Evolutionary conservation across 2,888 invertebrate genomes (phyloP).

Genomic region (Plebejus anna): DNA sequence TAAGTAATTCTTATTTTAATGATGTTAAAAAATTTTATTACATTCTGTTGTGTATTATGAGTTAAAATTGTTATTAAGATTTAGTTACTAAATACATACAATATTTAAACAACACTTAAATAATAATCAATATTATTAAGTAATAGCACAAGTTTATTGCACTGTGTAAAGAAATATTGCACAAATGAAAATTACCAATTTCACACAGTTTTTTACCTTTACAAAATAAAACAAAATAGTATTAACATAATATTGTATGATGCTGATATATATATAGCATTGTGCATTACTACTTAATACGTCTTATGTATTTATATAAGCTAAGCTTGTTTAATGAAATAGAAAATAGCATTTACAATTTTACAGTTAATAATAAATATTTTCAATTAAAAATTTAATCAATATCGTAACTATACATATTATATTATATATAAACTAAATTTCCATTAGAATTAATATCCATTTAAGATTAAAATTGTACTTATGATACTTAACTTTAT

Average conservation of each 20-base stretch:
- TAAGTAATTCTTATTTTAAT: background rate
- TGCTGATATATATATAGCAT: background rate
- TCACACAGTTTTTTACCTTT: slow-evolving; percentile 30
- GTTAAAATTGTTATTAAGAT: background rate
- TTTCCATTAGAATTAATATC: background rate
- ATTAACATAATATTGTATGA: background rate
- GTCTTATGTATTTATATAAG: background rate
- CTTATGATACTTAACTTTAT: slow-evolving; percentile 10
- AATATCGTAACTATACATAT: background rate
- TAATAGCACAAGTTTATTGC: slow-evolving; percentile 21
- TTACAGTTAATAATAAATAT: background rate
- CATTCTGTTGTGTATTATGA: background rate
- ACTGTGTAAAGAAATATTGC: slow-evolving; percentile 32
- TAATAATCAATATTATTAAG: slow-evolving; percentile 10
- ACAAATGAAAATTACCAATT: slow-evolving; percentile 33
- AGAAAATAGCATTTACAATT: slow-evolving; percentile 6
- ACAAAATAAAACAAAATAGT: slow-evolving; percentile 6
- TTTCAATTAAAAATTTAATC: background rate
- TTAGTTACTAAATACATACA: background rate
- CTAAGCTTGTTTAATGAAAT: background rate
- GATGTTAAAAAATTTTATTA: background rate
- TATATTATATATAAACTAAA: background rate
- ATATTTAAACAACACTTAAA: background rate
- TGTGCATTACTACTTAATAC: background rate
- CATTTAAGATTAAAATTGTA: background rate